Conservation (phyloP, 1,140 invertebrate genomes). For the Andrena cerasifolii region DNA sequence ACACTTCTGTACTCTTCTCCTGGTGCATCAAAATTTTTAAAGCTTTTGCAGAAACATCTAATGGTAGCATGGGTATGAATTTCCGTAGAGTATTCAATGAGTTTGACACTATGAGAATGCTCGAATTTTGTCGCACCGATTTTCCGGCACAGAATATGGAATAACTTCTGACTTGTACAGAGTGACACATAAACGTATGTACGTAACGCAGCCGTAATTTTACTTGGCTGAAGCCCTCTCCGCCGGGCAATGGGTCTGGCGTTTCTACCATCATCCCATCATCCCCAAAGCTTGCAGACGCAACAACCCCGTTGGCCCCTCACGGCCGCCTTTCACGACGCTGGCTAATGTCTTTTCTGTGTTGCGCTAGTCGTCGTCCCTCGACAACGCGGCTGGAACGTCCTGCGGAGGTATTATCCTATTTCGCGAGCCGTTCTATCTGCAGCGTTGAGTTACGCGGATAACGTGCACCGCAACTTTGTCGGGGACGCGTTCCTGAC, state of each 20-base stretch:
- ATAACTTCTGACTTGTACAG: not conserved
- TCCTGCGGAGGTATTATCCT: slow-evolving; percentile 75
- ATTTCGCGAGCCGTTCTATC: slow-evolving; percentile 71
- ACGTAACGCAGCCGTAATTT: slow-evolving; percentile 61
- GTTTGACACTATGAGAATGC: no score
- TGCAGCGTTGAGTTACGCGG: slow-evolving; percentile 67
- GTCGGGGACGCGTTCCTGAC: slow-evolving; percentile 2
- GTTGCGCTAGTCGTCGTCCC: slow-evolving; percentile 76
- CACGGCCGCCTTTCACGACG: slow-evolving; percentile 58
- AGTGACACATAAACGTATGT: slow-evolving; percentile 19
- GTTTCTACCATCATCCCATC: slow-evolving; percentile 58
- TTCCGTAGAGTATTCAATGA: no score
- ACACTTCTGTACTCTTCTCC: no score
- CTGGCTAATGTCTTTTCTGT: slow-evolving; percentile 81
- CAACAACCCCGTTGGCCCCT: slow-evolving; percentile 38
- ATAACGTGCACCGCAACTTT: slow-evolving; percentile 55
- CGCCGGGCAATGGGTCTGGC: slow-evolving; percentile 64
- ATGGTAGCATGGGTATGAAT: no score
- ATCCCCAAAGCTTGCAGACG: slow-evolving; percentile 48
- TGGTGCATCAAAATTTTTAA: no score
- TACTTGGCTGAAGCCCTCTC: slow-evolving; percentile 57
- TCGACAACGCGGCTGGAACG: slow-evolving; percentile 67
- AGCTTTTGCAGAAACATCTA: no score
- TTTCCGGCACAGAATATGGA: not conserved
- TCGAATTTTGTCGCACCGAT: no score